These are phyloP conservation scores for Recurvirostra avosetta DNA, from an alignment of 2,113 vertebrate genomes.

Conservation along the genomic window DNA sequence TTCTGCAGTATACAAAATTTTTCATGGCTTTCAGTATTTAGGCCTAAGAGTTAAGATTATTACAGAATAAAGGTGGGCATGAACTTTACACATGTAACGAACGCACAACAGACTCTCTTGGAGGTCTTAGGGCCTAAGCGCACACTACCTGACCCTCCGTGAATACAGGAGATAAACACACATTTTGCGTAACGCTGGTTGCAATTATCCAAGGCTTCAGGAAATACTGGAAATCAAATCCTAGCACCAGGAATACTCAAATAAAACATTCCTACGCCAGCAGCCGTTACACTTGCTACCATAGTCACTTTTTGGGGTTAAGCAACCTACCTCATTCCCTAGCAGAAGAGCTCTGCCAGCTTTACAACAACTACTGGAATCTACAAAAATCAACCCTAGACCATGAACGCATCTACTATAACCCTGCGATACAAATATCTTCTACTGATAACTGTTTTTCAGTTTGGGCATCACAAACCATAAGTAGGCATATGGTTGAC, in stretches of 20 bases:
- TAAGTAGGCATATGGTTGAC: background rate
- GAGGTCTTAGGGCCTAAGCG: background rate
- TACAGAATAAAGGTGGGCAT: background rate
- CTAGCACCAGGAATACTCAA: background rate
- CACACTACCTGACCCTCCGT: background rate
- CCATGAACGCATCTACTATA: background rate
- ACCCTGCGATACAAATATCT: background rate
- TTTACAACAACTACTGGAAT: background rate
- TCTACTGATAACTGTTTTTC: background rate
- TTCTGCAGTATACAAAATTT: background rate
- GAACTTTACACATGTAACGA: accelerated
- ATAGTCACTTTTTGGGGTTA: background rate
- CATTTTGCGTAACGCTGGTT: background rate
- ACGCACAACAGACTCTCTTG: background rate
- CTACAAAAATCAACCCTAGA: background rate
- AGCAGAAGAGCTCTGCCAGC: background rate
- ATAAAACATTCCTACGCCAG: background rate
- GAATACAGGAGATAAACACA: background rate
- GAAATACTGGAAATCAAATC: background rate
- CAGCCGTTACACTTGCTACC: background rate
- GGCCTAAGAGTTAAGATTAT: background rate
- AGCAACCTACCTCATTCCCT: background rate
- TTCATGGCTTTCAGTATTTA: background rate
- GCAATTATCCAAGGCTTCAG: background rate
- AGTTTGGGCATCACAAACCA: background rate